Percentiles rank a stretch among this genome's conserved stretches.
Evolutionary conservation across 2,113 vertebrate genomes (phyloP).

Genomic region (Phaethon lepturus): DNA sequence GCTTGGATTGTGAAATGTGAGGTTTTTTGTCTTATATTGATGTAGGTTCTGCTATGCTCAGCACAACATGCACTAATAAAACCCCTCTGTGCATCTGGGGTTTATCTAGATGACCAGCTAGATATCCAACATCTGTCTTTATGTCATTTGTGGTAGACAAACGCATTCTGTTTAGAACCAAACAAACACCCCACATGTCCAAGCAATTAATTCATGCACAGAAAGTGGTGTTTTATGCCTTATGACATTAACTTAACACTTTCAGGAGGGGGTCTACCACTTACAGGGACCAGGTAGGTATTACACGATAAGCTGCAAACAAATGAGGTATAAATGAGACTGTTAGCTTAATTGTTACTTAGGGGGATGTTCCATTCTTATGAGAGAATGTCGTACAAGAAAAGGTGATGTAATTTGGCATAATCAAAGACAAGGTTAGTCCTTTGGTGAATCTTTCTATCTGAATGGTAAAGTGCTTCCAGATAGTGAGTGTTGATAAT

Average conservation of each 20-base stretch:
- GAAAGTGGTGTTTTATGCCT: neutral
- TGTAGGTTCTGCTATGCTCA: conserved; percentile 6
- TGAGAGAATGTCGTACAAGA: neutral
- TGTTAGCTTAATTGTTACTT: neutral
- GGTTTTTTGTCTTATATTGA: neutral
- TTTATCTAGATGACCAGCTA: neutral
- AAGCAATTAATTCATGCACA: neutral
- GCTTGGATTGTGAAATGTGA: neutral
- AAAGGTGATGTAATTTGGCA: neutral
- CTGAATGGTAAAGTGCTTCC: neutral
- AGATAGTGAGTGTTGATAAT: neutral
- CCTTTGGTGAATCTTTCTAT: neutral
- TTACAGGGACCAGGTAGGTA: neutral
- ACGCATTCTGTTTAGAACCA: neutral
- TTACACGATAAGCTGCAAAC: neutral
- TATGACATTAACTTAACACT: neutral
- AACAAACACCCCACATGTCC: neutral
- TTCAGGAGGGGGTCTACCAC: neutral
- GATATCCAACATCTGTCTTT: conserved; percentile 11
- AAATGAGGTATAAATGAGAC: neutral
- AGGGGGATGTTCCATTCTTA: neutral
- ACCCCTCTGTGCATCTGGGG: conserved; percentile 4
- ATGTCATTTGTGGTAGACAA: neutral
- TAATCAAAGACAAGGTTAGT: neutral
- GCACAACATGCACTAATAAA: conserved; percentile 21